phyloP scores from a whole-genome alignment of 1,140 invertebrate species.

The Gonioctena quinquepunctata region DNA sequence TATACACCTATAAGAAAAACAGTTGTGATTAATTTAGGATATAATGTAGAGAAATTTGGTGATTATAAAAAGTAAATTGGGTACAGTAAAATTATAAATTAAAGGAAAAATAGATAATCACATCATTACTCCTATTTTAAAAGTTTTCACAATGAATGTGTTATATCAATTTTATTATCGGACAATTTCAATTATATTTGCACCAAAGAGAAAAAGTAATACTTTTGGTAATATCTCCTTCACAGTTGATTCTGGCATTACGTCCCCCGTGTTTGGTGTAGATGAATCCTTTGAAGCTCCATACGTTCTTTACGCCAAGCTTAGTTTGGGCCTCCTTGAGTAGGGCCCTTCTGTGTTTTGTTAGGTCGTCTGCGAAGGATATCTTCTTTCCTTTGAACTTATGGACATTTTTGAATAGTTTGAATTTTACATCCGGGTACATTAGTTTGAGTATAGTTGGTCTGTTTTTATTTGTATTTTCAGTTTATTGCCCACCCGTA shows the following conservation, averaged over 20 bases:
- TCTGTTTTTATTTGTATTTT: neutral
- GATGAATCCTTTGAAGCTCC: neutral
- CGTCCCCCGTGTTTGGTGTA: neutral
- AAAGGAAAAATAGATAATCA: neutral
- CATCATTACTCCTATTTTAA: neutral
- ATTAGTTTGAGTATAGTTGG: slow-evolving; percentile 1
- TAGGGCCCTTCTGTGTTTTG: neutral
- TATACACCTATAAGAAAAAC: neutral
- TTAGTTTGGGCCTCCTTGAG: neutral
- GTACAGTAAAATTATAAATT: neutral
- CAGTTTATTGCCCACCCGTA: slow-evolving; percentile 1
- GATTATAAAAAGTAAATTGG: neutral
- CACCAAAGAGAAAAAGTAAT: neutral
- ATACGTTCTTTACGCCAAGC: neutral
- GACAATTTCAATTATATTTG: neutral
- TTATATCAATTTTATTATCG: neutral
- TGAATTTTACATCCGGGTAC: neutral
- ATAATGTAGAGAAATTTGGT: neutral
- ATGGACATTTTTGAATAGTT: neutral
- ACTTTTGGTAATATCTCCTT: neutral
- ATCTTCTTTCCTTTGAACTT: neutral
- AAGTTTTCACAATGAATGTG: slow-evolving; percentile 1
- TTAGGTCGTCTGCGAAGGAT: neutral
- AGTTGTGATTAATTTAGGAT: neutral
- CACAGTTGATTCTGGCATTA: neutral